Base-by-base conservation (phyloP, 2,113 vertebrate genomes). In the Panthera uncia region DNA sequence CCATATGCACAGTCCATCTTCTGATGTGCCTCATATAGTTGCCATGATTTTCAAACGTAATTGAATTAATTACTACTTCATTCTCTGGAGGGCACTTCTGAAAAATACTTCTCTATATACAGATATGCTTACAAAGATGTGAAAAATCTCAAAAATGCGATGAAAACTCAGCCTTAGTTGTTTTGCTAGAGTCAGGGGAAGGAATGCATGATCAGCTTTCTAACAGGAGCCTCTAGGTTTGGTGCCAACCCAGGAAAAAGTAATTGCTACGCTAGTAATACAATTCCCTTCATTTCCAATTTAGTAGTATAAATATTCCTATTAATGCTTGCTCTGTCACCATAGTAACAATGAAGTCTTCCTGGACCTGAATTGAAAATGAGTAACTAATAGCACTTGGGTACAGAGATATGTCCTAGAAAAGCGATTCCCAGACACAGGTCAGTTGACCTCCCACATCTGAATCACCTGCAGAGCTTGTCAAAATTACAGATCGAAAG, bases 251-350 rank as follows among this genome's bases (percentile, higher is more conserved):
- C 89, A 82, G 15, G n/a, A 97, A 68, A 98, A 57, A 45, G 16
- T 50, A 97, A 94, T 87, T 95, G 71, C 23, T 96, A 33, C 48
- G 41, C 68, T 5, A 31, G 91, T 29, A 31, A 61, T 93, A 61
- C 69, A 78, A 97, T 74, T 57, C 69, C 65, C 96, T 81, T 89
- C 80, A 96, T 96, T 98, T 97, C 66, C 74, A 90, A 87, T 96
- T 96, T 92, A 96, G 89, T 71, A 96, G 95, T 91, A 93, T 83
- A 97, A 97, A 98, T 98, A 98, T 97, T 90, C 95, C 83, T 94
- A 93, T 96, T 98, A 97, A 97, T 4, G 52, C 15, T 82, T 97
- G 57, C 19, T 96, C 80, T 63, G 74, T 98, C 74, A 94, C 98
- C 97, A 97, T 92, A 98, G 94, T 96, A 97, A 97, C 89, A 97